Conservation (phyloP, 1,140 invertebrate genomes). For the Zaprionus ornatus region DNA sequence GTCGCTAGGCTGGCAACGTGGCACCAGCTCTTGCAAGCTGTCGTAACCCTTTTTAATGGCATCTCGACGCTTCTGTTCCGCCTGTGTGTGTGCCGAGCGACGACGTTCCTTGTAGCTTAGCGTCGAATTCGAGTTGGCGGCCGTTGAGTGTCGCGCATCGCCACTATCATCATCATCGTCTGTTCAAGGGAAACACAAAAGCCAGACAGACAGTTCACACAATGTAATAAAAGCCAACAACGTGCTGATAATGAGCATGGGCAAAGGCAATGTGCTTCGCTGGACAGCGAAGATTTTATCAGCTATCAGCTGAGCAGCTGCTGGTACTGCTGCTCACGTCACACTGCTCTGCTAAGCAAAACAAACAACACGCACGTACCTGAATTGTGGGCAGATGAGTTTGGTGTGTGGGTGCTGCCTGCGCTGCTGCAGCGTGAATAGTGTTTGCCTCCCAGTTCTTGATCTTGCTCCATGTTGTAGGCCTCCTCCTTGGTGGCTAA, state of each 20-base stretch:
- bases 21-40: constrained; percentile 95
- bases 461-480: constrained; percentile 86
- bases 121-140: constrained; percentile 84
- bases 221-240: constrained; percentile 54
- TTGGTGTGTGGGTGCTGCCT: constrained; percentile 92
- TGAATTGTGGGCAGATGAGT: constrained; percentile 94
- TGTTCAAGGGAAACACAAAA: constrained; percentile 22
- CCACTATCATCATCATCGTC: constrained; percentile 92
- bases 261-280: not conserved
- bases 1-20: constrained; percentile 92
- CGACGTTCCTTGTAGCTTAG: constrained; percentile 97
- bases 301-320: constrained; percentile 42
- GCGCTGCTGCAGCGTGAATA: constrained; percentile 93
- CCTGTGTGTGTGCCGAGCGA: constrained; percentile 97
- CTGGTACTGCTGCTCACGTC: constrained; percentile 27
- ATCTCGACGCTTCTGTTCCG: constrained; percentile 98
- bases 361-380: constrained; percentile 85
- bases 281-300: constrained; percentile 45
- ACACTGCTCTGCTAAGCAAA: constrained; percentile 11
- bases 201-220: constrained; percentile 30
- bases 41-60: constrained; percentile 98
- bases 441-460: constrained; percentile 85
- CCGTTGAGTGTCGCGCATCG: constrained; percentile 85
- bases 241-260: constrained; percentile 50
- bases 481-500: constrained; percentile 53